A percentile compares a stretch with the other conserved stretches of the same genome.
These are phyloP conservation scores for Bucco capensis DNA, from an alignment of 2,113 vertebrate species.

Conservation along the genomic window DNA sequence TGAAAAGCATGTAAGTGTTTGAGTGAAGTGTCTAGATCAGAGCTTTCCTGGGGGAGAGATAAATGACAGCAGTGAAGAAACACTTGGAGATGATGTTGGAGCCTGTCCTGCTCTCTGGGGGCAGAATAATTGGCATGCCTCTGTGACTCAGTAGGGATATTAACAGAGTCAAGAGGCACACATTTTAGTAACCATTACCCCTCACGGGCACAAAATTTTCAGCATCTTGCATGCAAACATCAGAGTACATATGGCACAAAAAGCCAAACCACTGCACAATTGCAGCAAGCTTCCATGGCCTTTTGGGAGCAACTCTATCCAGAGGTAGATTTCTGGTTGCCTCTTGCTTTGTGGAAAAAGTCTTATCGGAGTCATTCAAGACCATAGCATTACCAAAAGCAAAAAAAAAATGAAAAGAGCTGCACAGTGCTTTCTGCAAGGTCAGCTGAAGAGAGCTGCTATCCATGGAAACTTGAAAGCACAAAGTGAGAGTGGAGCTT, in stretches of 20 bases:
- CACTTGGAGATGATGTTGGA: neutral
- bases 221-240: neutral
- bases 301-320: neutral
- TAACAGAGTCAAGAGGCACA: neutral
- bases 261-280: neutral
- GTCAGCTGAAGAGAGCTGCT: neutral
- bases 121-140: neutral
- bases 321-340: neutral
- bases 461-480: neutral
- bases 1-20: fast-evolving
- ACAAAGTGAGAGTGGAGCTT: neutral
- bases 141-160: neutral
- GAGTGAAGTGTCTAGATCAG: neutral
- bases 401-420: neutral
- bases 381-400: neutral
- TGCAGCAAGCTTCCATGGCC: neutral
- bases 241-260: neutral
- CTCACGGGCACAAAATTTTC: neutral
- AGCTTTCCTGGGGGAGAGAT: neutral
- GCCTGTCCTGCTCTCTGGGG: neutral
- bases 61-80: neutral
- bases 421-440: neutral
- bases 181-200: neutral
- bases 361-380: neutral
- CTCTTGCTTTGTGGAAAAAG: neutral